Evolutionary conservation across 2,888 invertebrate genomes (phyloP).

Genomic region (Latrodectus elegans): DNA sequence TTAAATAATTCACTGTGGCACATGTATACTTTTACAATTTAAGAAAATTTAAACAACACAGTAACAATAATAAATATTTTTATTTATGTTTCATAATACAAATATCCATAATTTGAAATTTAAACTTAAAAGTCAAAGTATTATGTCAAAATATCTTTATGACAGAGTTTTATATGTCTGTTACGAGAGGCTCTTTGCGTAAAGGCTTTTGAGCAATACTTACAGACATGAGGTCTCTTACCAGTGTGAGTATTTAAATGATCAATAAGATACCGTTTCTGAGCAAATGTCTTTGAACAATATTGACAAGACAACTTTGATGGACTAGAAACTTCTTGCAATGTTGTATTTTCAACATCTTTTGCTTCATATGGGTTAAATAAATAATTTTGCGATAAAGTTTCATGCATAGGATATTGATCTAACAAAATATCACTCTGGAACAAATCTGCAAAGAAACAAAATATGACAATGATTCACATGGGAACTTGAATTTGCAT

Average conservation of each 20-base stretch:
- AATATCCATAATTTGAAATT: no score
- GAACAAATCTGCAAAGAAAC: slow-evolving; percentile 27
- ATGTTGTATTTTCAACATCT: neutral
- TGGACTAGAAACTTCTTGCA: neutral
- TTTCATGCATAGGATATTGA: neutral
- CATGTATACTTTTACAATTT: no score
- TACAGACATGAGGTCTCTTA: slow-evolving; percentile 31
- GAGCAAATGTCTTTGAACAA: slow-evolving; percentile 31
- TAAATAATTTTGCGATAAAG: neutral
- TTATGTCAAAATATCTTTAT: slow-evolving; percentile 13
- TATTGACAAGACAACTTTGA: slow-evolving; percentile 18
- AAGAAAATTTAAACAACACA: no score
- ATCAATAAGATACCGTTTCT: slow-evolving; percentile 42
- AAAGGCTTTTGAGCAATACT: slow-evolving; percentile 36
- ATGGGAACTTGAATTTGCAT: no score
- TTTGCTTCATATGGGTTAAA: neutral
- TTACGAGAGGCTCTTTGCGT: slow-evolving; percentile 41
- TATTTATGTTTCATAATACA: no score
- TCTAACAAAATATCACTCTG: slow-evolving; percentile 13
- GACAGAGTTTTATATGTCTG: slow-evolving; percentile 36
- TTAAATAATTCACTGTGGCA: no score
- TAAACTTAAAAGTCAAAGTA: neutral
- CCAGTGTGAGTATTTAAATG: slow-evolving; percentile 54
- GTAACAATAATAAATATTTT: no score
- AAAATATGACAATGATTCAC: neutral